Conservation (phyloP, 2,888 invertebrate genomes). For the Bugula neritina region DNA sequence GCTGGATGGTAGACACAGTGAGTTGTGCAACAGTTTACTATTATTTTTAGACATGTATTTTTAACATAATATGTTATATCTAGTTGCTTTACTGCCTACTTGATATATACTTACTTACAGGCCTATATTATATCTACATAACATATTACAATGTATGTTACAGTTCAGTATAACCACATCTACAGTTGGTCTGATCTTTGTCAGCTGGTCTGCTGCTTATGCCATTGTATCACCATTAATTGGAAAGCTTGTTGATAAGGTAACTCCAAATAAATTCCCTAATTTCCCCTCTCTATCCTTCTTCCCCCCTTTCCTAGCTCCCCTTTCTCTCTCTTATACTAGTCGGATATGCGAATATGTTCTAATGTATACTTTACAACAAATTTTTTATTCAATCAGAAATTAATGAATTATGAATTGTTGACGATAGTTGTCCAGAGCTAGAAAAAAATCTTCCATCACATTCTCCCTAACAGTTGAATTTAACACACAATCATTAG, state of each 20-base stretch:
- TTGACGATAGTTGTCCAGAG: too few species aligned
- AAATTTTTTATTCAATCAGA: too few species aligned
- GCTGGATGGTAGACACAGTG: background rate
- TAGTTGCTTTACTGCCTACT: background rate
- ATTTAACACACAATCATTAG: too few species aligned
- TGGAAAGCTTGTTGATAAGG: conserved; percentile 24
- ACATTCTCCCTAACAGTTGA: too few species aligned
- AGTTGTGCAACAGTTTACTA: background rate
- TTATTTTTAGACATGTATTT: background rate
- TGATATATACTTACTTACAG: background rate
- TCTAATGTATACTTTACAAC: too few species aligned
- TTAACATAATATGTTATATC: too few species aligned
- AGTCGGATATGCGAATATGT: too few species aligned
- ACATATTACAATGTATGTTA: background rate
- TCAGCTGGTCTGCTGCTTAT: background rate
- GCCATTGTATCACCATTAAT: background rate
- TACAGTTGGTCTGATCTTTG: conserved; percentile 2
- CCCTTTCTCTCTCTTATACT: too few species aligned
- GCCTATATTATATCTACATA: background rate
- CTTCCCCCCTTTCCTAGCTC: background rate
- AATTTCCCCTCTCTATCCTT: background rate
- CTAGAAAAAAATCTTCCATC: too few species aligned
- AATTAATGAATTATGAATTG: too few species aligned
- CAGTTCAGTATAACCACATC: background rate
- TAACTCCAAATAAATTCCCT: background rate